Evolutionary conservation across 2,888 invertebrate genomes (phyloP).

Genomic region (Acleris laterana): DNA sequence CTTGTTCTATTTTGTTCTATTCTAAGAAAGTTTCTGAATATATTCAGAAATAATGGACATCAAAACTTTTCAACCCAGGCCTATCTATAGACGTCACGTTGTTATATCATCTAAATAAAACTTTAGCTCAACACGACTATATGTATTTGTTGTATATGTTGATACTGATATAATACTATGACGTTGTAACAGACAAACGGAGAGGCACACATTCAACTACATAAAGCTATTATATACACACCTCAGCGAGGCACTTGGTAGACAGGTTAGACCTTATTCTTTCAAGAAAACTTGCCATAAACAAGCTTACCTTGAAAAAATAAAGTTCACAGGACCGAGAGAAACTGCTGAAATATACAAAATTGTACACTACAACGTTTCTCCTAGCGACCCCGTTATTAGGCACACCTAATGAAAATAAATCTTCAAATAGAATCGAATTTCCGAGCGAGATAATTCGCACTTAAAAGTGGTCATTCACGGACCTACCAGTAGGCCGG

Average conservation of each 20-base stretch:
- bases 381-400: constrained; percentile 12
- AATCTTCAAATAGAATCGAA: constrained; percentile 22
- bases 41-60: constrained; percentile 1
- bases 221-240: constrained; percentile 74
- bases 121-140: constrained; percentile 4
- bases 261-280: constrained; percentile 41
- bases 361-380: constrained; percentile 3
- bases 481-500: constrained; percentile 2
- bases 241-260: constrained; percentile 74
- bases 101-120: constrained; percentile 14
- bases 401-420: constrained; percentile 35
- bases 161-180: constrained; percentile 32
- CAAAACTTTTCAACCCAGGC: constrained; percentile 5
- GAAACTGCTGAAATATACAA: background rate
- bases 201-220: constrained; percentile 73
- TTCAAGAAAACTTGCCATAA: background rate
- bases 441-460: constrained; percentile 21
- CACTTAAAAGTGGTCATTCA: constrained; percentile 12
- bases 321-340: background rate
- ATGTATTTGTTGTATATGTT: constrained; percentile 16
- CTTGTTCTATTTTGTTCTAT: no score
- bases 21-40: no score
- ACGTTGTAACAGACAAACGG: constrained; percentile 49
- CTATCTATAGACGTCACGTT: background rate
- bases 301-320: constrained; percentile 6